Evolutionary conservation across 2,888 invertebrate genomes (phyloP).

Genomic region (Cylloceria caligata): DNA sequence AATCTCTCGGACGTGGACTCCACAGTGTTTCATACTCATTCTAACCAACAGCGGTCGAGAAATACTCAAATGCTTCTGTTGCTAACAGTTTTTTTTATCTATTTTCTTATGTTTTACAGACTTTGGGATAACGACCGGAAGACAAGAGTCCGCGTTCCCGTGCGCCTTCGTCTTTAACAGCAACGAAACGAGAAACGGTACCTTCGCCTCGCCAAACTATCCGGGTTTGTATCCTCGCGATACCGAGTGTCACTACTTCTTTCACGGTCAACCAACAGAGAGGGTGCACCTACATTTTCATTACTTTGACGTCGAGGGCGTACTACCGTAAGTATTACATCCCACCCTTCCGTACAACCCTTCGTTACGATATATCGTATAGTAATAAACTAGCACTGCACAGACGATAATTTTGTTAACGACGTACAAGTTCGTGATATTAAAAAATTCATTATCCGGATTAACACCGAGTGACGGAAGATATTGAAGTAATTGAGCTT

Average conservation of each 20-base stretch:
- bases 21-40: background rate
- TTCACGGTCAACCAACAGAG: conserved; percentile 92
- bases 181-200: conserved; percentile 91
- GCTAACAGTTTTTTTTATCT: background rate
- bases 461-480: conserved; percentile 18
- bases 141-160: conserved; percentile 90
- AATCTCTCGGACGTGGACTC: background rate
- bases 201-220: conserved; percentile 95
- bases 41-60: background rate
- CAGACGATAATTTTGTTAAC: conserved; percentile 1
- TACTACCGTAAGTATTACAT: conserved; percentile 92
- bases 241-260: conserved; percentile 96
- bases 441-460: conserved; percentile 9
- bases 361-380: background rate
- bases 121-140: conserved; percentile 94
- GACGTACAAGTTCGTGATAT: conserved; percentile 1
- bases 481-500: background rate
- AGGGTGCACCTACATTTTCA: conserved; percentile 94
- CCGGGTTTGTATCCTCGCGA: conserved; percentile 96
- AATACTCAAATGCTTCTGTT: background rate
- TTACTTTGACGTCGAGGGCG: conserved; percentile 97
- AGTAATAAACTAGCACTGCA: conserved; percentile 4
- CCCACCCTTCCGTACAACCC: background rate
- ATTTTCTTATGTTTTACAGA: conserved; percentile 87
- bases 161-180: conserved; percentile 96